These are phyloP conservation scores for Trematocara macrostoma DNA, from an alignment of 2,113 vertebrate genomes.

Conservation along the genomic window DNA sequence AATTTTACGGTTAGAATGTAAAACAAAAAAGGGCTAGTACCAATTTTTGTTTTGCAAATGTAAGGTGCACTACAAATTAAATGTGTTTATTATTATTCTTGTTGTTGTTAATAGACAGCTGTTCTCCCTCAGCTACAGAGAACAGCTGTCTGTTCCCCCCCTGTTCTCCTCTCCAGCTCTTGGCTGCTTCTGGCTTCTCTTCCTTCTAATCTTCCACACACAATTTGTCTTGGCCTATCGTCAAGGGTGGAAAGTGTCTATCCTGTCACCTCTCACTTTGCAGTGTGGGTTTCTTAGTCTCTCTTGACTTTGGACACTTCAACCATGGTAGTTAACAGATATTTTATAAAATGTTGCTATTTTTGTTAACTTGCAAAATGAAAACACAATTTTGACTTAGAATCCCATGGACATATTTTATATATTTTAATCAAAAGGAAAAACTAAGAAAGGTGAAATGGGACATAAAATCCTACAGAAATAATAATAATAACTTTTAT, in stretches of 20 bases:
- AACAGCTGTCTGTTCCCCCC: neutral
- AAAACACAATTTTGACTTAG: neutral
- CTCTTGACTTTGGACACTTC: neutral
- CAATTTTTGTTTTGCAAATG: neutral
- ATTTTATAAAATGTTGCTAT: neutral
- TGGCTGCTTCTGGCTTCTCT: neutral
- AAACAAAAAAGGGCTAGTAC: neutral
- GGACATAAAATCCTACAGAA: neutral
- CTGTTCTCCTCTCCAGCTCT: neutral
- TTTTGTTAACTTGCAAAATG: neutral
- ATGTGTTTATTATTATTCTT: neutral
- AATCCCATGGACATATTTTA: neutral
- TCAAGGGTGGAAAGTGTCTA: neutral
- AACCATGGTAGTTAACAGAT: neutral
- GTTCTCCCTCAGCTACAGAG: neutral
- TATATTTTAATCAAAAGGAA: neutral
- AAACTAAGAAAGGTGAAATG: neutral
- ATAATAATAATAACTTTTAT: neutral
- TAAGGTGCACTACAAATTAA: neutral
- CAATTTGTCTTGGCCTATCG: neutral
- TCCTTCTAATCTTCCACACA: neutral
- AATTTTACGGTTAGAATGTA: neutral
- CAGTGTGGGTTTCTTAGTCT: neutral
- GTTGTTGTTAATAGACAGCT: neutral
- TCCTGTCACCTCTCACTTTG: neutral